phyloP scores from a whole-genome alignment of 2,888 invertebrate genomes.

The Acronicta psi region DNA sequence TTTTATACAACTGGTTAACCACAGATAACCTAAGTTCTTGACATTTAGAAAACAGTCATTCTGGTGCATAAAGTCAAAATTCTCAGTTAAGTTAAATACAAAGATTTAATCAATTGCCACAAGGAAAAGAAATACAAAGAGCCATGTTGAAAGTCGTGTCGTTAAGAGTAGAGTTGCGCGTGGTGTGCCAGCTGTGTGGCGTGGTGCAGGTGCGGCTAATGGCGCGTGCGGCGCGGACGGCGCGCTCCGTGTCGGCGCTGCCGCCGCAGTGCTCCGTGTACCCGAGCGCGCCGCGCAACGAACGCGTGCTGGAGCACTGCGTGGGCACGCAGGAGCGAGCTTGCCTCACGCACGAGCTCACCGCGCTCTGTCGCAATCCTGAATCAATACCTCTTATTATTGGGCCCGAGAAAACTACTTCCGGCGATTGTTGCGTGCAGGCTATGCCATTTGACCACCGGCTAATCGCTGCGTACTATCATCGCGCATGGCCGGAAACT shows the following conservation, averaged over 20 bases:
- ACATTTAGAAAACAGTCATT: neutral
- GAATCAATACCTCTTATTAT: conserved; percentile 35
- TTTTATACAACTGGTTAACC: neutral
- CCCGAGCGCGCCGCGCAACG: conserved; percentile 36
- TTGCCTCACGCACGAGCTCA: conserved; percentile 35
- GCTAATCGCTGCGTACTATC: conserved; percentile 95
- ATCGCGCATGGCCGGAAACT: conserved; percentile 29
- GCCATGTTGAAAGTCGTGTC: conserved; percentile 11
- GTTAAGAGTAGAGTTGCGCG: conserved; percentile 3
- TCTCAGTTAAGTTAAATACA: neutral
- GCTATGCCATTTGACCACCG: conserved; percentile 95
- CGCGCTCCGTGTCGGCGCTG: conserved; percentile 21
- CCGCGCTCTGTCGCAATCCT: conserved; percentile 19
- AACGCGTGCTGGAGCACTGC: conserved; percentile 32
- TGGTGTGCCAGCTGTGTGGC: neutral
- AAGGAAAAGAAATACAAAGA: conserved; percentile 1
- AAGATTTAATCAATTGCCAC: too few relatives aligned
- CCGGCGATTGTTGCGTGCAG: conserved; percentile 88
- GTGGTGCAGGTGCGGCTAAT: conserved; percentile 3
- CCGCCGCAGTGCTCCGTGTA: conserved; percentile 36
- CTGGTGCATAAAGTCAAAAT: conserved; percentile 13
- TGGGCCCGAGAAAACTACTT: conserved; percentile 27
- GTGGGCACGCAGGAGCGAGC: conserved; percentile 31
- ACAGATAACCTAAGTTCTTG: neutral
- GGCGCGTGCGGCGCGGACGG: neutral